Evolutionary conservation across 2,113 vertebrate genomes (phyloP), one percentile per base, ranked within the genome.

Genomic region (Plotosus lineatus): DNA sequence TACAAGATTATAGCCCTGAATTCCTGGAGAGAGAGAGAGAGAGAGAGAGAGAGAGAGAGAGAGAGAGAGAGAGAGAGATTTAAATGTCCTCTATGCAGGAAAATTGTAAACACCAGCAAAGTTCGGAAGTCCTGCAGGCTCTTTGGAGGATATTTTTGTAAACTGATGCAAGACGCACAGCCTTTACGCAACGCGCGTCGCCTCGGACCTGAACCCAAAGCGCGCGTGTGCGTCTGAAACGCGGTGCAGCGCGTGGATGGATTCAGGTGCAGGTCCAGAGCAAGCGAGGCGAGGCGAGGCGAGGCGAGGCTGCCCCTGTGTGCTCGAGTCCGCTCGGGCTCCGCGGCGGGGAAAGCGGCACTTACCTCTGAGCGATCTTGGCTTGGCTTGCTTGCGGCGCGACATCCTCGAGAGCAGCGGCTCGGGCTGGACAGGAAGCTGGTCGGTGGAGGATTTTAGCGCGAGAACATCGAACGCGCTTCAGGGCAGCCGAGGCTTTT

Each of bases 341-440:
- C 53, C 36, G 23, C 75, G 14, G 33, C n/a, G 60, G 26, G 5
- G 60, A 72, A 19, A 48, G 44, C 63, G 53, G 85, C 89, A 93
- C 97, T 98, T 98, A 98, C 97, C 96, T 98, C 96, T 96, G 92
- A 98, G 93, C 85, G 97, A 96, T 97, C 97, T 96, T 95, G 97
- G 97, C 91, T 98, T 98, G 90, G 97, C 97, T 97, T 98, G 97
- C 96, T 98, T 98, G 95, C 97, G 97, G 94, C 97, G 96, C 96
- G 97, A 98, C 97, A 98, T 98, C 96, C 95, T 97, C 97, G 89
- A 96, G 94, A 95, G 96, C 95, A 95, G 93, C 93, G 75, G 95
- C 95, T 95, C 74, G 53, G 74, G 40, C 40, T 44, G 55, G 21
- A n/a, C n/a, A n/a, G 63, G 56, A 77, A 6, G 76, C 69, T 36